These are phyloP conservation scores for Acanthurus lineatus DNA, from an alignment of 2,797 vertebrate genomes.

Conservation along the genomic window DNA sequence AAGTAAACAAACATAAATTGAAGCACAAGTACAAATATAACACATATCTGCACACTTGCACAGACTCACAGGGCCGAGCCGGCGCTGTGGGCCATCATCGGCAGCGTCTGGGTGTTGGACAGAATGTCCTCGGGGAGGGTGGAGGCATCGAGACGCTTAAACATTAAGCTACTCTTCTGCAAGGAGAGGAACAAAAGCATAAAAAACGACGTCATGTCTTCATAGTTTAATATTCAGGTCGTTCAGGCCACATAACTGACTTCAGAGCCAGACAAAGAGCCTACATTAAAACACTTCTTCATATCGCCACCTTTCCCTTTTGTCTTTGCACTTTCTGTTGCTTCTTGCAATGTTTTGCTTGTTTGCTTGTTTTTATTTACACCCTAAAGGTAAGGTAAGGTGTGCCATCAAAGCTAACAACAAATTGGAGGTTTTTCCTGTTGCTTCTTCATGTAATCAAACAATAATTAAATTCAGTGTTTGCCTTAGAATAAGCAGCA, in stretches of 20 bases:
- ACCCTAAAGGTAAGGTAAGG: too few species aligned
- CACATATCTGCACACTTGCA: conserved; percentile 11
- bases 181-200: conserved; percentile 27
- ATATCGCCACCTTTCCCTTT: too few species aligned
- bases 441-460: neutral
- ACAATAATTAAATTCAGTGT: neutral
- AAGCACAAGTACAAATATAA: neutral
- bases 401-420: neutral
- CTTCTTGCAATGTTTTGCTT: neutral
- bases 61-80: conserved; percentile 94
- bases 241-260: neutral
- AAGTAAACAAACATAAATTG: conserved; percentile 23
- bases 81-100: conserved; percentile 93
- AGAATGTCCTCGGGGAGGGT: conserved; percentile 94
- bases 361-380: neutral
- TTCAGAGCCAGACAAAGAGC: neutral
- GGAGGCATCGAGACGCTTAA: conserved; percentile 94
- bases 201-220: conserved; percentile 8
- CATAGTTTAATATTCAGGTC: neutral
- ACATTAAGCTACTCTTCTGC: conserved; percentile 94
- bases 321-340: neutral
- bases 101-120: conserved; percentile 91
- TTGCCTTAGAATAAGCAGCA: too few species aligned
- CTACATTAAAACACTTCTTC: neutral
- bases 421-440: neutral